phyloP scores from a whole-genome alignment of 37 sponge, comb jelly and placozoan species.

The Eunapius fragilis region DNA sequence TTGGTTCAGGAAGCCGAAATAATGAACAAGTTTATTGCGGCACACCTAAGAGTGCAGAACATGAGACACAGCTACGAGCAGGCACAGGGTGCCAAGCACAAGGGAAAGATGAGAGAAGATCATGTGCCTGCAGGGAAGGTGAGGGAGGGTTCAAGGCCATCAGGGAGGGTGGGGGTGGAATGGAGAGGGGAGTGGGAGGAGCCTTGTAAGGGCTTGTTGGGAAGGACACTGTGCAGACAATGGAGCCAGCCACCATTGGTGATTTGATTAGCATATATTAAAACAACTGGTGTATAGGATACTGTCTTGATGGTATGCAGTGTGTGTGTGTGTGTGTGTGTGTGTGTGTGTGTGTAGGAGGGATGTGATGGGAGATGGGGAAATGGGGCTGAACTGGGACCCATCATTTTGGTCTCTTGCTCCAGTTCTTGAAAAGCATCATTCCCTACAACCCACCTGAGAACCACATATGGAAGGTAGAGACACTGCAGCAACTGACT shows the following conservation, averaged over 20 bases:
- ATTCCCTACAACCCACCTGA: constrained; percentile 36
- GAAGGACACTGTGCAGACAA: background rate
- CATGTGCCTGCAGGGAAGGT: background rate
- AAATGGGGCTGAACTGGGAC: no score
- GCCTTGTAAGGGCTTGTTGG: no score
- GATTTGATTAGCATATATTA: background rate
- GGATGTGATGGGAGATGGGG: no score
- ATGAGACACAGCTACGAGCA: background rate
- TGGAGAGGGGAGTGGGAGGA: no score
- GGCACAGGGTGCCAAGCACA: background rate
- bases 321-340: no score
- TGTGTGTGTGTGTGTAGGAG: no score
- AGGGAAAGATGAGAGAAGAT: background rate
- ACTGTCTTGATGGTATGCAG: no score
- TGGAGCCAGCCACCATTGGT: background rate
- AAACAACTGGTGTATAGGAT: no score
- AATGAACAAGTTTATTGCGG: constrained; percentile 58
- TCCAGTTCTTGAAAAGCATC: constrained; percentile 30
- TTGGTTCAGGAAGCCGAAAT: constrained; percentile 21
- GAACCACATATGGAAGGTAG: background rate
- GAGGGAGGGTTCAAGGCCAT: background rate
- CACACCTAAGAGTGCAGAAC: constrained; percentile 26
- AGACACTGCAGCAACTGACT: constrained; percentile 25
- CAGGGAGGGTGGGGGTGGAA: no score
- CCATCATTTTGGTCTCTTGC: background rate